Percentiles rank a stretch among this genome's conserved stretches.
These are phyloP conservation scores for Drosophila trapezifrons DNA, from an alignment of 1,140 invertebrate genomes.

Conservation along the genomic window DNA sequence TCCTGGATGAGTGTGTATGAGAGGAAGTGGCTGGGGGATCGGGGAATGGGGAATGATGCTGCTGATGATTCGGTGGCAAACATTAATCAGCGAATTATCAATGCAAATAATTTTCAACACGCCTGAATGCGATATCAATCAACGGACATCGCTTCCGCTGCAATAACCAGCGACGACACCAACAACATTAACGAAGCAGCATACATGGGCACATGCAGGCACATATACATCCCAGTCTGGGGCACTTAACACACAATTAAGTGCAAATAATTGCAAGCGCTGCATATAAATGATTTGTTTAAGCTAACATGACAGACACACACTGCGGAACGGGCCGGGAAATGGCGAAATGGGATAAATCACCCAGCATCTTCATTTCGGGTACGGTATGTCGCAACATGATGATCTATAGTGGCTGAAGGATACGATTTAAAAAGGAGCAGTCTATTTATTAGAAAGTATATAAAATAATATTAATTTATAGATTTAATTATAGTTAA, in stretches of 20 bases:
- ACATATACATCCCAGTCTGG: constrained; percentile 53
- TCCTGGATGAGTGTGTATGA: constrained; percentile 5
- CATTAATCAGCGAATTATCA: constrained; percentile 83
- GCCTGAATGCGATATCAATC: constrained; percentile 82
- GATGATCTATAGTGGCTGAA: not conserved
- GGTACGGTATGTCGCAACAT: constrained; percentile 2
- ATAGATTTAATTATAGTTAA: too few species aligned
- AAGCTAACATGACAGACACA: constrained; percentile 69
- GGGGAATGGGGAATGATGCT: constrained; percentile 3
- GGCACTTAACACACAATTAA: constrained; percentile 83
- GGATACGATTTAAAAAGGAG: too few species aligned
- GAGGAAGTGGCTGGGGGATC: not conserved
- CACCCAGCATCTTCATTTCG: constrained; percentile 60
- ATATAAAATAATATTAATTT: too few species aligned
- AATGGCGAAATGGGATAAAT: constrained; percentile 45
- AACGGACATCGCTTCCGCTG: constrained; percentile 77
- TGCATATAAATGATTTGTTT: constrained; percentile 83
- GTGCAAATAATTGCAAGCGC: constrained; percentile 81
- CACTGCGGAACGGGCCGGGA: constrained; percentile 5
- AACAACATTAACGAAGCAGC: constrained; percentile 26
- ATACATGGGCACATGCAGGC: not conserved
- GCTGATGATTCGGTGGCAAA: constrained; percentile 64
- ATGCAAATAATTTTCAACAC: constrained; percentile 83
- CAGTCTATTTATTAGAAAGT: too few species aligned
- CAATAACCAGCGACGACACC: constrained; percentile 50